Percentiles rank a stretch among this genome's conserved stretches.
Evolutionary conservation across 2,888 invertebrate genomes (phyloP).

Genomic region (Cylindroiulus punctatus): DNA sequence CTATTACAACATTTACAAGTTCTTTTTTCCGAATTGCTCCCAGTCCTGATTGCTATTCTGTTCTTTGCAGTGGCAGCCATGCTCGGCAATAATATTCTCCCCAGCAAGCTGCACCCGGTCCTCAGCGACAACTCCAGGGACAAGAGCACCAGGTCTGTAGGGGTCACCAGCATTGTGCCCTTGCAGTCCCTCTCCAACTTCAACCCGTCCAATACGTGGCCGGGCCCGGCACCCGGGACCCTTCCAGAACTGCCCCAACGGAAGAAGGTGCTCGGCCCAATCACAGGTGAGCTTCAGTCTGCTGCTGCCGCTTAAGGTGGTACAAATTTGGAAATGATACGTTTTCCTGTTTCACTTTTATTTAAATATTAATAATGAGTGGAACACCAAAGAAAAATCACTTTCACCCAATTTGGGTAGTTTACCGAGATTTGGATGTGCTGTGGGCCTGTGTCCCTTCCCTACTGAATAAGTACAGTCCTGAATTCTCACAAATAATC

Average conservation of each 20-base stretch:
- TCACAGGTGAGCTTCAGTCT: conserved; percentile 35
- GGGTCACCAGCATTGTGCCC: conserved; percentile 13
- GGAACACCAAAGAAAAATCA: no score
- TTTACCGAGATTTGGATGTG: no score
- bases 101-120: conserved; percentile 52
- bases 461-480: no score
- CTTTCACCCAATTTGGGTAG: no score
- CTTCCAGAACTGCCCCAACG: conserved; percentile 44
- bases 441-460: no score
- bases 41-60: neutral
- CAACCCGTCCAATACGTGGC: conserved; percentile 46
- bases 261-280: conserved; percentile 48
- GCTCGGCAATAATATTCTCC: conserved; percentile 55
- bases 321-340: no score
- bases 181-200: neutral
- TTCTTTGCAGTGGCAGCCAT: conserved; percentile 54
- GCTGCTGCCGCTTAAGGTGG: no score
- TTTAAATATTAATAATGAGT: no score
- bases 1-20: no score
- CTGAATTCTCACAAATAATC: no score
- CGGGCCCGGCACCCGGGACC: neutral
- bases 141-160: neutral
- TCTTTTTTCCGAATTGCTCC: neutral
- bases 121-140: neutral
- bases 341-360: no score